Conservation (phyloP, 2,113 vertebrate species). For the Plecturocebus donacophilus region DNA sequence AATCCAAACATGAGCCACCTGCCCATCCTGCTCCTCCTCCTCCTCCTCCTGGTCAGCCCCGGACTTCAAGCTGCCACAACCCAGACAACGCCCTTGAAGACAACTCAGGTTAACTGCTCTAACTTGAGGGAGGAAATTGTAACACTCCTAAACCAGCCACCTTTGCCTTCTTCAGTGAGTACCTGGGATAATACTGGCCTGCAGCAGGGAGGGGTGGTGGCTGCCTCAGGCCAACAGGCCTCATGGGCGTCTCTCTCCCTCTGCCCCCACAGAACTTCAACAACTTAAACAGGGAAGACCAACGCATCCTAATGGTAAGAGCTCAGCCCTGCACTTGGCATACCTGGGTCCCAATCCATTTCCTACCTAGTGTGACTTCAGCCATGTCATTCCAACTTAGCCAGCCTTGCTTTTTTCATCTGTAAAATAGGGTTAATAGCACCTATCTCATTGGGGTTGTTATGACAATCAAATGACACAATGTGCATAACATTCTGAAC, state of each 20-base stretch:
- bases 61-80: not conserved
- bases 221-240: not conserved
- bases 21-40: not conserved
- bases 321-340: not conserved
- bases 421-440: not conserved
- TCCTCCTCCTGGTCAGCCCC: not conserved
- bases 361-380: not conserved
- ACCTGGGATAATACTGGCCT: not conserved
- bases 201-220: not conserved
- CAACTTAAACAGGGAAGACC: rapidly evolving
- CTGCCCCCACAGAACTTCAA: not conserved
- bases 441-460: not conserved
- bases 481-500: not conserved
- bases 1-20: not conserved
- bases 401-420: not conserved
- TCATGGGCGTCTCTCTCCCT: not conserved
- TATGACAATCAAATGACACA: not conserved
- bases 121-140: rapidly evolving
- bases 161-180: slow-evolving; percentile 8
- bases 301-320: not conserved
- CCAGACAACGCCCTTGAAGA: rapidly evolving
- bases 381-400: not conserved
- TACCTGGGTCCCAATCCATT: not conserved
- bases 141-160: rapidly evolving
- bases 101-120: rapidly evolving